Evolutionary conservation across 2,797 vertebrate genomes (phyloP).

Genomic region (Carcharodon carcharias): DNA sequence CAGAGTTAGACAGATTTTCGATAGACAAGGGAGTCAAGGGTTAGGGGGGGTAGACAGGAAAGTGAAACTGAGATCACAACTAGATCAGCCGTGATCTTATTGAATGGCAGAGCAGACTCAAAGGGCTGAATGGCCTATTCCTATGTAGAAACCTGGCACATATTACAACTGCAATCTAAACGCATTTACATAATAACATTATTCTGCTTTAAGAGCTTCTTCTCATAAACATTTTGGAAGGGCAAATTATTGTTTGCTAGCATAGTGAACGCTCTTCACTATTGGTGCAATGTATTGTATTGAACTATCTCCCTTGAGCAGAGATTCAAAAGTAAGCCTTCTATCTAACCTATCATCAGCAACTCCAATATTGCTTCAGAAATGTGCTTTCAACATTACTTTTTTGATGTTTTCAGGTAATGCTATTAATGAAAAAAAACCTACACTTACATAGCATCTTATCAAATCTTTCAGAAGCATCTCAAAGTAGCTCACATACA

Average conservation of each 20-base stretch:
- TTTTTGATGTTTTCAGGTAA: background rate
- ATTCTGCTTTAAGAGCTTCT: background rate
- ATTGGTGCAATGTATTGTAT: background rate
- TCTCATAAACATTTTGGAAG: background rate
- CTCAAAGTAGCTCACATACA: background rate
- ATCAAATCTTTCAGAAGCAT: background rate
- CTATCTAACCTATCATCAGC: background rate
- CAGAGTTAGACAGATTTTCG: too few relatives aligned
- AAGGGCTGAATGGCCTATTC: too few relatives aligned
- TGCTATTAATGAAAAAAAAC: background rate
- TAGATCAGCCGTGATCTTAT: too few relatives aligned
- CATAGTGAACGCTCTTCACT: background rate
- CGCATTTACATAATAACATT: background rate
- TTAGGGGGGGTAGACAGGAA: too few relatives aligned
- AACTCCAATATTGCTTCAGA: background rate
- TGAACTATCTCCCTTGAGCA: background rate
- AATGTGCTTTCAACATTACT: background rate
- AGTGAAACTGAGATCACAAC: too few relatives aligned
- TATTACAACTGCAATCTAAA: background rate
- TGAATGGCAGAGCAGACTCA: too few relatives aligned
- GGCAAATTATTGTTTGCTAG: background rate
- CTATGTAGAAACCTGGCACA: background rate
- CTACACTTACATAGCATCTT: background rate
- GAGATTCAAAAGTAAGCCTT: background rate
- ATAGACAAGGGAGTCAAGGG: too few relatives aligned